Evolutionary conservation across 2,113 vertebrate genomes (phyloP).

Genomic region (Corythornis vintsioides): DNA sequence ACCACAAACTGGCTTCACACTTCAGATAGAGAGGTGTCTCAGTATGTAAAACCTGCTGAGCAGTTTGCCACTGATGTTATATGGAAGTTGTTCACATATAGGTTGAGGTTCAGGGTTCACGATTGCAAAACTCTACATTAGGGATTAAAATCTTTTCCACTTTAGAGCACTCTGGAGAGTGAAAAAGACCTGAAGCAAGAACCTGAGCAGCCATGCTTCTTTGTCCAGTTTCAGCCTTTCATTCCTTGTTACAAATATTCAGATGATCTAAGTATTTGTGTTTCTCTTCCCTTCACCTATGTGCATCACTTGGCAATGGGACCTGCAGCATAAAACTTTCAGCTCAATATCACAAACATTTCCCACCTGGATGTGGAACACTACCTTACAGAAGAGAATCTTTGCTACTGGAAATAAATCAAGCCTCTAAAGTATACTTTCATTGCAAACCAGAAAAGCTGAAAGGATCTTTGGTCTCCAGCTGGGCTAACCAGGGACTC

Average conservation of each 20-base stretch:
- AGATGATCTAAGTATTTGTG: background rate
- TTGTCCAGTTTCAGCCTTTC: background rate
- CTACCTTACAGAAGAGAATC: background rate
- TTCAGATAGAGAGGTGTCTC: background rate
- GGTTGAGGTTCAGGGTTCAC: background rate
- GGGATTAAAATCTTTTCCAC: background rate
- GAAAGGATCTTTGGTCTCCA: background rate
- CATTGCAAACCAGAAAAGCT: background rate
- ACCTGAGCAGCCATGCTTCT: background rate
- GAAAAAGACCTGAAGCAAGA: background rate
- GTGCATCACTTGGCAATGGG: fast-evolving
- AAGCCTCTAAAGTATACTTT: background rate
- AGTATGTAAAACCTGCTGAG: background rate
- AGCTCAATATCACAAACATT: background rate
- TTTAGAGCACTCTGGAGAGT: background rate
- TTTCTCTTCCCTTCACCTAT: background rate
- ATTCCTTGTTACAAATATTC: background rate
- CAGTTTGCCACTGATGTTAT: background rate
- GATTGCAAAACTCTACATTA: background rate
- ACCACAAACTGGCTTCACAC: background rate
- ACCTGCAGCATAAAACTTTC: background rate
- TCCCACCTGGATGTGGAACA: background rate
- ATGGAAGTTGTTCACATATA: fast-evolving
- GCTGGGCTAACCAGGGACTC: background rate
- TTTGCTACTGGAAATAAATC: background rate